A percentile compares a stretch with the other conserved stretches of the same genome.
Conservation (phyloP, 2,888 invertebrate species). For the Scelioninae gen. 2 region DNA sequence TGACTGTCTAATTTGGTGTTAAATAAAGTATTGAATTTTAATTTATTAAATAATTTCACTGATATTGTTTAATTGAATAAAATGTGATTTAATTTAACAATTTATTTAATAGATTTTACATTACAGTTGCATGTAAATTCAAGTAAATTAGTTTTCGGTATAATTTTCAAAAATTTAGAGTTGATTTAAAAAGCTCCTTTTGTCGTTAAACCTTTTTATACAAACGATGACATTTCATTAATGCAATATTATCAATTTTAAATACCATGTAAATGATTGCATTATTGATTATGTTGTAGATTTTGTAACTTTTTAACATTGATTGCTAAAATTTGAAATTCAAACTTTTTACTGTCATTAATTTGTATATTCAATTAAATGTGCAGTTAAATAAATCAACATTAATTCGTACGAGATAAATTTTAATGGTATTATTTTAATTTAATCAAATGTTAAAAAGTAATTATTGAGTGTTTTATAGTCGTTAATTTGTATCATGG, state of each 20-base stretch:
- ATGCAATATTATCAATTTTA: slow-evolving; percentile 20
- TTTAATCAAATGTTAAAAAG: slow-evolving; percentile 26
- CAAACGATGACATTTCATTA: slow-evolving; percentile 17
- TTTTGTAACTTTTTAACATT: slow-evolving; percentile 33
- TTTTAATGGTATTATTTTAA: no score
- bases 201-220: slow-evolving; percentile 46
- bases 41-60: background rate
- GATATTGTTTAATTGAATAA: background rate
- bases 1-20: no score
- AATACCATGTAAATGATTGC: slow-evolving; percentile 3
- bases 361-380: no score
- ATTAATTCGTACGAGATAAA: no score
- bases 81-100: no score
- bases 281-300: slow-evolving; percentile 22
- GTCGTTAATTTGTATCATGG: background rate
- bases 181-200: slow-evolving; percentile 44
- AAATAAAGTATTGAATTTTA: background rate
- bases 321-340: background rate
- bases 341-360: no score
- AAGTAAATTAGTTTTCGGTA: no score
- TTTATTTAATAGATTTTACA: no score
- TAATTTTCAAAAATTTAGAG: slow-evolving; percentile 1
- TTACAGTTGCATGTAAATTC: no score
- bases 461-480: slow-evolving; percentile 17
- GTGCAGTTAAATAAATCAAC: background rate